Percentiles rank a stretch among this genome's conserved stretches.
Conservation (phyloP, 2,113 vertebrate genomes). For the Chaetodon auriga region DNA sequence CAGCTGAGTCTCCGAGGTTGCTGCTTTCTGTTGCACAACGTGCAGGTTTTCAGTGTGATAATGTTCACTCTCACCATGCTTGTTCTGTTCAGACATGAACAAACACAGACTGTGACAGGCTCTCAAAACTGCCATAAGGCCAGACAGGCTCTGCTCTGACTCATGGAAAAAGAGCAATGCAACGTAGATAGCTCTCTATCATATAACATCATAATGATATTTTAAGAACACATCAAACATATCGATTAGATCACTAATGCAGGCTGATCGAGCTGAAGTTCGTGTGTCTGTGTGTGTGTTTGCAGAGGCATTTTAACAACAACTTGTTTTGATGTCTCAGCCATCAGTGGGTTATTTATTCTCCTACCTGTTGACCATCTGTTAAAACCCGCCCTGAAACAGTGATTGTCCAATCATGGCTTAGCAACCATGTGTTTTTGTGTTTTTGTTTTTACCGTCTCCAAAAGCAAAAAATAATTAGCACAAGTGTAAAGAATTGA, state of each 20-base stretch:
- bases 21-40: conserved; percentile 20
- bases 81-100: conserved; percentile 46
- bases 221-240: conserved; percentile 49
- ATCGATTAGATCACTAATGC: conserved; percentile 55
- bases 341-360: not conserved
- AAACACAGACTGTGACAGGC: conserved; percentile 39
- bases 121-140: conserved; percentile 8
- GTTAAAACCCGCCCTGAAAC: not conserved
- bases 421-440: no score
- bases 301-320: conserved; percentile 17
- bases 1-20: not conserved
- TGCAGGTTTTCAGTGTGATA: conserved; percentile 11
- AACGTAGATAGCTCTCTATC: conserved; percentile 35
- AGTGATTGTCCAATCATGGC: not conserved
- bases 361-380: not conserved
- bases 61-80: conserved; percentile 18
- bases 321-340: conserved; percentile 27
- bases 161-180: conserved; percentile 49
- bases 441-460: no score
- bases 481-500: no score
- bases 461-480: no score
- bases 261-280: conserved; percentile 10
- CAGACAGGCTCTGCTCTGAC: conserved; percentile 47
- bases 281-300: no score
- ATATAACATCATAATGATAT: conserved; percentile 40